A percentile compares a stretch with the other conserved stretches of the same genome.
phyloP scores from a whole-genome alignment of 2,888 invertebrate genomes.

The Phrixothrix hirtus region DNA sequence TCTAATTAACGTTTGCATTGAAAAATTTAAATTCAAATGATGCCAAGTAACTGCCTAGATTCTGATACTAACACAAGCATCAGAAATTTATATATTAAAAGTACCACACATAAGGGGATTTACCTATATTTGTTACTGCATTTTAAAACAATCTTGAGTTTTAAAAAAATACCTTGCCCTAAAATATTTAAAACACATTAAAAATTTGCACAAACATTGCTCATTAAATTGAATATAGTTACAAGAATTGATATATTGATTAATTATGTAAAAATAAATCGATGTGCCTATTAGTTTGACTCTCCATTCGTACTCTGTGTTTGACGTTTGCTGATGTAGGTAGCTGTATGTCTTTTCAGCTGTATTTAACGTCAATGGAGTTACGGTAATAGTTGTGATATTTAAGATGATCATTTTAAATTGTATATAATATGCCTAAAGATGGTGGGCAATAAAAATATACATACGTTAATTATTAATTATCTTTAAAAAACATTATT shows the following conservation, averaged over 20 bases:
- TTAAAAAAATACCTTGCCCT: no score
- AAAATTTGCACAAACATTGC: no score
- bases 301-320: conserved; percentile 37
- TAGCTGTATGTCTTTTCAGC: conserved; percentile 32
- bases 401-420: conserved; percentile 36
- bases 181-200: no score
- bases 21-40: no score
- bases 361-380: conserved; percentile 36
- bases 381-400: conserved; percentile 46
- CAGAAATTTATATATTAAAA: no score
- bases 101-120: no score
- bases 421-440: conserved; percentile 31
- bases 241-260: conserved; percentile 11
- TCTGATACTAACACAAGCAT: no score
- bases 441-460: conserved; percentile 21
- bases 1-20: no score
- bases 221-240: conserved; percentile 8
- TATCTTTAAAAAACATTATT: conserved; percentile 1
- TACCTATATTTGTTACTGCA: no score
- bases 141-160: no score
- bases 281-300: conserved; percentile 42
- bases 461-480: no score
- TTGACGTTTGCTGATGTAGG: conserved; percentile 33
- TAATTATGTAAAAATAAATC: conserved; percentile 34
- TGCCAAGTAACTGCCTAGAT: no score